Conservation (phyloP, 2,888 invertebrate species). For the Sympetrum striolatum region DNA sequence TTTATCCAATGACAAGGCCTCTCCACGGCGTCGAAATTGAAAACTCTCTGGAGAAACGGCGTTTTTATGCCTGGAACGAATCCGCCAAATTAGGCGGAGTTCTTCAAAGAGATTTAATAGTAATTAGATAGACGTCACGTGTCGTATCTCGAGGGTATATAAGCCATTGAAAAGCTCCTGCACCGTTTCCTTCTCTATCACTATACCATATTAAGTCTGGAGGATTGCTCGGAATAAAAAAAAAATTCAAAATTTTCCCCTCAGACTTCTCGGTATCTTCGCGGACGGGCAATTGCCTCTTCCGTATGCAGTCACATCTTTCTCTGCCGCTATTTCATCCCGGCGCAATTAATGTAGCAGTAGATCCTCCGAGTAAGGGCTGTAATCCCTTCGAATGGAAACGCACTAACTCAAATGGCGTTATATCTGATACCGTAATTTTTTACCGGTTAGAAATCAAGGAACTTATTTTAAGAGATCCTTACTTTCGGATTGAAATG, state of each 20-base stretch:
- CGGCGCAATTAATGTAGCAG: not conserved
- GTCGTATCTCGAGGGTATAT: too few relatives aligned
- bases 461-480: too few relatives aligned
- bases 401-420: not conserved
- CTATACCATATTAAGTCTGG: not conserved
- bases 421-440: not conserved
- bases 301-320: not conserved
- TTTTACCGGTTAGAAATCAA: not conserved
- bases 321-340: not conserved
- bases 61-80: too few relatives aligned
- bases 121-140: too few relatives aligned
- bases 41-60: too few relatives aligned
- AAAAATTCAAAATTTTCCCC: not conserved
- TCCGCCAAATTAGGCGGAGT: too few relatives aligned
- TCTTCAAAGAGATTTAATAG: too few relatives aligned
- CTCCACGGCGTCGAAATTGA: too few relatives aligned
- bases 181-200: not conserved
- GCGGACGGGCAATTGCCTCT: not conserved
- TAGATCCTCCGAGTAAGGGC: not conserved
- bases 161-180: not conserved
- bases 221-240: not conserved
- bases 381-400: constrained; percentile 19
- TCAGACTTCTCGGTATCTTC: not conserved
- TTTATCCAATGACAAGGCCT: too few relatives aligned
- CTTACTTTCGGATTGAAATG: too few relatives aligned